phyloP scores from a whole-genome alignment of 1,140 invertebrate species.

The Ephestia elutella region DNA sequence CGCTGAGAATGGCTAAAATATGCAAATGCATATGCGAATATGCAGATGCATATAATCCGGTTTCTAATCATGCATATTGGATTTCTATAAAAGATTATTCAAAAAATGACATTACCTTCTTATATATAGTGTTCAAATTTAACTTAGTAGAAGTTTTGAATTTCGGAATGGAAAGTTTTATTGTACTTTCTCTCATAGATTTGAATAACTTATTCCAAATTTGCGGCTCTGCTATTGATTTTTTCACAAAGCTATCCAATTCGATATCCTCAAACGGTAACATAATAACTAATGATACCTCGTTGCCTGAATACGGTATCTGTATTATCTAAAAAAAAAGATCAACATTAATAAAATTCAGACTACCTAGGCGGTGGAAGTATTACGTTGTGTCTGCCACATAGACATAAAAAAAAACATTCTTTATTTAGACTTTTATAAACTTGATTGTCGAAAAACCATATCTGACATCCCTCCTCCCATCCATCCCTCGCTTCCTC shows the following conservation, averaged over 20 bases:
- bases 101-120: not conserved
- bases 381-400: too few relatives aligned
- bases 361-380: too few relatives aligned
- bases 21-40: too few relatives aligned
- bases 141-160: not conserved
- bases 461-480: too few relatives aligned
- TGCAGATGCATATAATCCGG: too few relatives aligned
- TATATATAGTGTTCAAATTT: not conserved
- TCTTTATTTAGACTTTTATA: too few relatives aligned
- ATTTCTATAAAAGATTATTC: too few relatives aligned
- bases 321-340: not conserved
- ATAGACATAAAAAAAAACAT: too few relatives aligned
- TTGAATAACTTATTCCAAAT: not conserved
- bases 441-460: too few relatives aligned
- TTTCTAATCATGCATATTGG: too few relatives aligned
- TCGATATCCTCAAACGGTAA: not conserved
- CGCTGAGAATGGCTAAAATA: too few relatives aligned
- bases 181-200: not conserved
- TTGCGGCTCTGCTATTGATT: not conserved
- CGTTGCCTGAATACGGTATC: not conserved
- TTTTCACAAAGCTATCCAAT: not conserved
- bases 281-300: not conserved
- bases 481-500: too few relatives aligned
- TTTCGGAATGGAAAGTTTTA: not conserved
- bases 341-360: not conserved